Conservation (phyloP, 2,888 invertebrate species). For the Ophion ellenae region DNA sequence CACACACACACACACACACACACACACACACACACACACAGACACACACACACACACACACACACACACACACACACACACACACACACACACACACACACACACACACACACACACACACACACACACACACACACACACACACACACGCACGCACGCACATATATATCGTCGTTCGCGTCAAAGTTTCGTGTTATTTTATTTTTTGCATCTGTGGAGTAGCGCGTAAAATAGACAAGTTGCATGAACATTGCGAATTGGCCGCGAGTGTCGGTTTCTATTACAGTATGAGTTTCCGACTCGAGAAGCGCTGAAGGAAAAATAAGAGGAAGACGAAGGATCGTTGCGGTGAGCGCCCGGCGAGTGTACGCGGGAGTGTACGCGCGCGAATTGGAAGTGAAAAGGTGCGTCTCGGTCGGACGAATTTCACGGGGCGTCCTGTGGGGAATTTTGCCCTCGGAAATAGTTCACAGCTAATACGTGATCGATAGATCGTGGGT, state of each 20-base stretch:
- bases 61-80: background rate
- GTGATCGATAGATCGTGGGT: slow-evolving; percentile 8
- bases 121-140: background rate
- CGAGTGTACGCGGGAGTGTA: slow-evolving; percentile 21
- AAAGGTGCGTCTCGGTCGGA: slow-evolving; percentile 63
- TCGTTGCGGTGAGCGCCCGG: slow-evolving; percentile 9
- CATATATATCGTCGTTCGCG: background rate
- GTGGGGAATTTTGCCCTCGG: slow-evolving; percentile 48
- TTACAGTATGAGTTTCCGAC: slow-evolving; percentile 11
- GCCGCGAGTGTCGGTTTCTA: background rate
- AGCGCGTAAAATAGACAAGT: slow-evolving; percentile 15
- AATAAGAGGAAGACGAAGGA: slow-evolving; percentile 10
- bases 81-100: background rate
- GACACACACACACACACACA: background rate
- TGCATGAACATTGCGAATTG: background rate
- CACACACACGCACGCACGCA: background rate
- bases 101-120: background rate
- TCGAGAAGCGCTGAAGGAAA: slow-evolving; percentile 12
- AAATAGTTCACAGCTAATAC: slow-evolving; percentile 10
- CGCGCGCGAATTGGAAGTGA: slow-evolving; percentile 57
- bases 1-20: background rate
- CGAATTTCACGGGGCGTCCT: slow-evolving; percentile 44
- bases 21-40: background rate
- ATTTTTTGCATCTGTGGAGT: slow-evolving; percentile 2
- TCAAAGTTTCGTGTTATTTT: slow-evolving; percentile 29